phyloP scores from a whole-genome alignment of 2,888 invertebrate species.

The Perizoma affinitatum region DNA sequence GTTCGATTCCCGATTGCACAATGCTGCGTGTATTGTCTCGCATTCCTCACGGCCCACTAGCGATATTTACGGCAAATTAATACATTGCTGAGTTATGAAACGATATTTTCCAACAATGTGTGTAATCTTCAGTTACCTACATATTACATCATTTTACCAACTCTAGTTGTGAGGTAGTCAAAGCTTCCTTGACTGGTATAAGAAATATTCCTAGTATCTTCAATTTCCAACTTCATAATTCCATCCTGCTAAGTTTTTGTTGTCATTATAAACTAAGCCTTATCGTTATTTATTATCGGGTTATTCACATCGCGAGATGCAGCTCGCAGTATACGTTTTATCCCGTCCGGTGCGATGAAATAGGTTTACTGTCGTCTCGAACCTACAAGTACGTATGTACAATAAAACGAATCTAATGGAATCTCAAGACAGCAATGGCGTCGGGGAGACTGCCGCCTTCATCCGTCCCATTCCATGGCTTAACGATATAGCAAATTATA shows the following conservation, averaged over 20 bases:
- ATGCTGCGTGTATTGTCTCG: slow-evolving; percentile 44
- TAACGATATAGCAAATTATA: slow-evolving; percentile 30
- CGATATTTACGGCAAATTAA: slow-evolving; percentile 40
- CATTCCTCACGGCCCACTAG: slow-evolving; percentile 50
- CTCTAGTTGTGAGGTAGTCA: neutral
- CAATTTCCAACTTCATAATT: slow-evolving; percentile 12
- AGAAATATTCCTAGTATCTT: slow-evolving; percentile 2
- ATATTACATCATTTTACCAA: neutral
- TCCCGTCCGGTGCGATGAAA: slow-evolving; percentile 29
- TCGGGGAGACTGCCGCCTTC: slow-evolving; percentile 36
- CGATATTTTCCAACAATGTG: slow-evolving; percentile 19
- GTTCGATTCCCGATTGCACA: slow-evolving; percentile 57
- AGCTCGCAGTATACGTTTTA: slow-evolving; percentile 17
- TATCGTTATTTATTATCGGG: slow-evolving; percentile 16
- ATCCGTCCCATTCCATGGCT: slow-evolving; percentile 31
- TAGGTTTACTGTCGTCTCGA: slow-evolving; percentile 17
- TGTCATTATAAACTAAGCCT: slow-evolving; percentile 19
- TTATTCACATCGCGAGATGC: slow-evolving; percentile 15
- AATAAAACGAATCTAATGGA: slow-evolving; percentile 27
- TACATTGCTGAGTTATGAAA: slow-evolving; percentile 27
- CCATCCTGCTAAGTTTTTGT: slow-evolving; percentile 19
- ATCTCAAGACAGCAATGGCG: slow-evolving; percentile 53
- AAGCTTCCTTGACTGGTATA: neutral
- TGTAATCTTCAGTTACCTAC: slow-evolving; percentile 19
- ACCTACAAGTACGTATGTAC: slow-evolving; percentile 14